A percentile compares a stretch with the other conserved stretches of the same genome.
Evolutionary conservation across 2,888 invertebrate genomes (phyloP).

Genomic region (Saturnia japonica): DNA sequence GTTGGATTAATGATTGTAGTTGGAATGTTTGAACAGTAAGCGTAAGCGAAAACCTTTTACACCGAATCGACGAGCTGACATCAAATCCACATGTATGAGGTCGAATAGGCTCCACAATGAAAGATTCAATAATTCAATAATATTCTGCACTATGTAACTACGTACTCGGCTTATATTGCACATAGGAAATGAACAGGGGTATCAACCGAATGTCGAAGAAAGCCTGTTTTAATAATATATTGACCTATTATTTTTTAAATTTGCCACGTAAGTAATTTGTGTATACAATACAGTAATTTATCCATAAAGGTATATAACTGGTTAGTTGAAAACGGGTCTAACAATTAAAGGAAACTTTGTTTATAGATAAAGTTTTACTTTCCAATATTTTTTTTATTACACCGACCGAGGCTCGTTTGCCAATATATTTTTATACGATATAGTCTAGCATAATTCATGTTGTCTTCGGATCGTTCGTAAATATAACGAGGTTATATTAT

Average conservation of each 20-base stretch:
- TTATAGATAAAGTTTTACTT: no score
- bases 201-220: neutral
- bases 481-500: neutral
- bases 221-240: neutral
- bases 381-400: no score
- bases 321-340: no score
- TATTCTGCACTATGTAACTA: constrained; percentile 29
- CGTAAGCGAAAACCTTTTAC: constrained; percentile 48
- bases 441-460: neutral
- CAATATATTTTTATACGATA: no score
- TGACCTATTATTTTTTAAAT: no score
- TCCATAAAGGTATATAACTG: no score
- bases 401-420: no score
- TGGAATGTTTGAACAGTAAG: constrained; percentile 32
- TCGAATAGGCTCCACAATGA: constrained; percentile 53
- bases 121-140: constrained; percentile 62
- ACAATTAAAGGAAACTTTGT: no score
- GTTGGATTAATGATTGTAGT: constrained; percentile 1
- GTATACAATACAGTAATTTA: no score
- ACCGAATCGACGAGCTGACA: constrained; percentile 34
- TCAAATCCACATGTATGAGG: constrained; percentile 38
- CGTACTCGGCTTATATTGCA: constrained; percentile 22
- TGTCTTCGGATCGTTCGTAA: neutral
- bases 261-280: no score
- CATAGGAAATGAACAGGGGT: neutral